These are phyloP conservation scores for Drosophila eohydei DNA, from an alignment of 2,888 invertebrate genomes.

Conservation along the genomic window DNA sequence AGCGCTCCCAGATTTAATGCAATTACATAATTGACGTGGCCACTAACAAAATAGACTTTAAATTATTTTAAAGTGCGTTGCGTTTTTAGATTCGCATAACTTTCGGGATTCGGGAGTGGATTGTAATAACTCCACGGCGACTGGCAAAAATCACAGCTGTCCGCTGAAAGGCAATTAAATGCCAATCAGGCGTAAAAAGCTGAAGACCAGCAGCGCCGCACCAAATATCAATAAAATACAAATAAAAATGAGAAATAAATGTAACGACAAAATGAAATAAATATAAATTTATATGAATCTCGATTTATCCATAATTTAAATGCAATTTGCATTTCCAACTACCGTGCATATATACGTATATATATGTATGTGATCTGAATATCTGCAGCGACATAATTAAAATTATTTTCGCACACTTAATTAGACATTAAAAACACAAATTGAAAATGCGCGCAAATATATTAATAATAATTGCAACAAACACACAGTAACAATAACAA, in stretches of 20 bases:
- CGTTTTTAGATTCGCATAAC: constrained; percentile 15
- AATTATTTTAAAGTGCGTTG: constrained; percentile 7
- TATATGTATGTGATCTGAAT: constrained; percentile 21
- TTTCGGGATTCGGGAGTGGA: constrained; percentile 2
- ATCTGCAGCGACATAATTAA: constrained; percentile 65
- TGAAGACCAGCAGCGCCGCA: constrained; percentile 38
- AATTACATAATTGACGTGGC: constrained; percentile 28
- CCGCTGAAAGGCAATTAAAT: constrained; percentile 71
- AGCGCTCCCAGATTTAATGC: constrained; percentile 17
- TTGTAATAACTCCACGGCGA: constrained; percentile 32
- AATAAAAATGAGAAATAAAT: constrained; percentile 9
- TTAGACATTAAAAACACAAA: constrained; percentile 80
- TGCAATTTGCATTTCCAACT: constrained; percentile 51
- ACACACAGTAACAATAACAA: constrained; percentile 48
- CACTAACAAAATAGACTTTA: constrained; percentile 2
- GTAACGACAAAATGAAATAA: constrained; percentile 23
- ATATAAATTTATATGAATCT: constrained; percentile 50
- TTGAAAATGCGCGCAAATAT: constrained; percentile 65
- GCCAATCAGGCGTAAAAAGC: constrained; percentile 74
- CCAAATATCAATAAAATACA: constrained; percentile 9
- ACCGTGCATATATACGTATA: constrained; percentile 37
- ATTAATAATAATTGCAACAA: constrained; percentile 72
- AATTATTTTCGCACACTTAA: constrained; percentile 80
- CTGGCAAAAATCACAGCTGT: constrained; percentile 53
- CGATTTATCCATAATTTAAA: constrained; percentile 45